Evolutionary conservation across 2,888 invertebrate species (phyloP).

Genomic region (Aphodius granarius): DNA sequence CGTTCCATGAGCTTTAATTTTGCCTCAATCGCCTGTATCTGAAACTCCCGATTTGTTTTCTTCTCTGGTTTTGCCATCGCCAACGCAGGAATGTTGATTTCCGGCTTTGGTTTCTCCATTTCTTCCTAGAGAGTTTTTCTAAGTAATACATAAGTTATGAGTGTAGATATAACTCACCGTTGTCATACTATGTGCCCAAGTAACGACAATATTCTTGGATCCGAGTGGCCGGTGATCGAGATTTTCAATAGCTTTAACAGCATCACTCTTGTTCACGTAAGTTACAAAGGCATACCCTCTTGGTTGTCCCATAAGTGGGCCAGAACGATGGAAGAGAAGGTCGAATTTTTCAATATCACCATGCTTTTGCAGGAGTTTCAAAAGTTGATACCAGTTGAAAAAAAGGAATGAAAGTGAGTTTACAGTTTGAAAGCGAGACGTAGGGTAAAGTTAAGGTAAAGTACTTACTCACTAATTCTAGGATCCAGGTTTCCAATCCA

Average conservation of each 20-base stretch:
- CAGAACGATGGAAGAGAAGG: constrained; percentile 90
- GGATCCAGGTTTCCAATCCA: constrained; percentile 94
- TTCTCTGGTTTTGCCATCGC: constrained; percentile 65
- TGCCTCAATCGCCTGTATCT: constrained; percentile 86
- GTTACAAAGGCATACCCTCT: constrained; percentile 94
- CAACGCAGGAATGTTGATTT: constrained; percentile 76
- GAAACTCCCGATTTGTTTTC: constrained; percentile 74
- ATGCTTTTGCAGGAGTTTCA: constrained; percentile 95
- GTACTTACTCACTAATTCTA: constrained; percentile 90
- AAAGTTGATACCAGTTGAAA: constrained; percentile 88
- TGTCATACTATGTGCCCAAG: constrained; percentile 76
- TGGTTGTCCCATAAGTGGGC: constrained; percentile 85
- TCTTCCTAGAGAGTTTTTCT: constrained; percentile 63
- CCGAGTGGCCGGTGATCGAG: constrained; percentile 77
- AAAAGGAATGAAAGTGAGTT: background rate
- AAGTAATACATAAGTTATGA: background rate
- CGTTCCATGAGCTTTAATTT: constrained; percentile 80
- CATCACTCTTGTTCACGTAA: constrained; percentile 67
- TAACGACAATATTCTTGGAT: constrained; percentile 74
- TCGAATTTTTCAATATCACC: constrained; percentile 95
- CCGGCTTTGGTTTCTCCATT: constrained; percentile 72
- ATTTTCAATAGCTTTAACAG: constrained; percentile 69
- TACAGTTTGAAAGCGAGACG: too few species aligned
- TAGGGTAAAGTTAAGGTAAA: constrained; percentile 19
- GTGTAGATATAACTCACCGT: constrained; percentile 58